Base-by-base conservation (phyloP, 2,797 vertebrate species). In the Paedocypris micromegethes region DNA sequence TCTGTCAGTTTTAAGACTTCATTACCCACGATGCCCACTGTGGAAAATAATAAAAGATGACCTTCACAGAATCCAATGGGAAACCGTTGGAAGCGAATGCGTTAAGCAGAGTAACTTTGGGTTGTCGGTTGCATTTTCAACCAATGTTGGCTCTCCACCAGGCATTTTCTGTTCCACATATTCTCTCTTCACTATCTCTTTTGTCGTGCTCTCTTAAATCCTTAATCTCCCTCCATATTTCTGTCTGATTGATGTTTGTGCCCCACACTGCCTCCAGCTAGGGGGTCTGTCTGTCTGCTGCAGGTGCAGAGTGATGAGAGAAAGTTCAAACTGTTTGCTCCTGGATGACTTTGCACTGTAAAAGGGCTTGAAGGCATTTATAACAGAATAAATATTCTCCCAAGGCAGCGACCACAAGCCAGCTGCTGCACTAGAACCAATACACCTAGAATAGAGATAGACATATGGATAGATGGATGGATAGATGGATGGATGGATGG, bases 91-190 rank as follows among this genome's bases (percentile, higher is more conserved):
- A 79, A 83, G 80, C 81, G 73, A 78, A 78, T 76, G 49, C 73
- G 3, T 5, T 37, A 67, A 48, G 61, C 40, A 3, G 39, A 23
- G 75, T 54, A 44, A 42, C 78, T 79, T 67, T 57, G 8, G 47
- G 0, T 74, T 5, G 75, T 68, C n/a, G 71, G 66, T 57, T 58
- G 64, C 23, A 23, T 70, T 63, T 72, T 58, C 51, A 72, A 77
- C 79, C 86, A 87, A 23, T 23, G 83, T 86, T 86, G 84, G 85
- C 50, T 78, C 78, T 82, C 75, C 4, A 73, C 74, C 75, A 59
- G 64, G 62, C 64, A 51, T 68, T 74, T 50, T 7, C 3, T 59
- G 48, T 59, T 49, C 9, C 39, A 37, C 37, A 37, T 48, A 46
- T 64, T 43, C 42, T 6, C 23, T 9, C 43, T 68, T 57, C 47